Conservation (phyloP, 2,888 invertebrate species). For the Drosophila parthenogenetica region DNA sequence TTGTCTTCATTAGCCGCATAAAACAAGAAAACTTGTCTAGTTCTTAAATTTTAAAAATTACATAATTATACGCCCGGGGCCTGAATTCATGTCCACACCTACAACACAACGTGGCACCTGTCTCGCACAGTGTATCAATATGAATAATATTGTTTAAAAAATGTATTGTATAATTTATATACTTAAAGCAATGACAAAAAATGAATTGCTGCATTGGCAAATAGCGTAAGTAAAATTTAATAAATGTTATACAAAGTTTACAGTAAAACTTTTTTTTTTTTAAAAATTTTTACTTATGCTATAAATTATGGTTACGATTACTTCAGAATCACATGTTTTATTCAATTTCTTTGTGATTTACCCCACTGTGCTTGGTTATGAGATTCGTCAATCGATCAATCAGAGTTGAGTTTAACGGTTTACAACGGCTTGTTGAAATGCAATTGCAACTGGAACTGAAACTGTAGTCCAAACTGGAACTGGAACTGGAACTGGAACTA, state of each 20-base stretch:
- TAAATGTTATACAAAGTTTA: no score
- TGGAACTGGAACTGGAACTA: constrained; percentile 35
- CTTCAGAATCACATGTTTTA: no score
- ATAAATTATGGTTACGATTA: no score
- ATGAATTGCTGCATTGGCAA: no score
- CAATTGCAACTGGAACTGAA: constrained; percentile 32
- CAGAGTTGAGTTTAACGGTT: constrained; percentile 41
- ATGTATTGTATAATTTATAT: no score
- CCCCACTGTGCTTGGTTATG: constrained; percentile 17
- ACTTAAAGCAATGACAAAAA: no score
- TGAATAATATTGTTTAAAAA: no score
- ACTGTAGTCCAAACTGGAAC: constrained; percentile 17
- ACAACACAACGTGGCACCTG: constrained; percentile 31
- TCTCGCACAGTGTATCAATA: constrained; percentile 42
- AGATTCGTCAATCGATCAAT: constrained; percentile 28
- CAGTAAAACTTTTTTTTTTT: no score
- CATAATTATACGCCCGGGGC: constrained; percentile 63
- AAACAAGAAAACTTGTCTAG: constrained; percentile 37
- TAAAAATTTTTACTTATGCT: no score
- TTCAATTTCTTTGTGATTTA: neutral
- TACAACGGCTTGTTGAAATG: constrained; percentile 25
- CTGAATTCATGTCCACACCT: constrained; percentile 41
- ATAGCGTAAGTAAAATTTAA: no score
- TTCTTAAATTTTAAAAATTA: constrained; percentile 54
- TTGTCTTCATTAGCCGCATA: constrained; percentile 37